These are phyloP conservation scores for Centropus unirufus DNA, from an alignment of 2,113 vertebrate species.

Conservation along the genomic window DNA sequence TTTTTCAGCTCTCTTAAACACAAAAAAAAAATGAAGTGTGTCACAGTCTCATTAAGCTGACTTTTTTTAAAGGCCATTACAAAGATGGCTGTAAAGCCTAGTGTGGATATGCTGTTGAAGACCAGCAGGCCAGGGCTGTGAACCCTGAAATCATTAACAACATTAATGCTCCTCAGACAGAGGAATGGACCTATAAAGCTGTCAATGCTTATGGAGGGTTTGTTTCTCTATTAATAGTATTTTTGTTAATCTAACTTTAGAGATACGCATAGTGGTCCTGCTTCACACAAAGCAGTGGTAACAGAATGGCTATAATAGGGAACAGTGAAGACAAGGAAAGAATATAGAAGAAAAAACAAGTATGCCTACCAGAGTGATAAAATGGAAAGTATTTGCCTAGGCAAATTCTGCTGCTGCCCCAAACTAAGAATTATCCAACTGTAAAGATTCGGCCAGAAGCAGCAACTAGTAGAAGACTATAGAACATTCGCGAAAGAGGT, in stretches of 20 bases:
- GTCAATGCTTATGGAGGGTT: neutral
- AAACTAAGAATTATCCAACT: neutral
- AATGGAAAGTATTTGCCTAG: neutral
- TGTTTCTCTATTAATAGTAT: neutral
- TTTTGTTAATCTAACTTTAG: neutral
- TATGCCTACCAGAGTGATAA: neutral
- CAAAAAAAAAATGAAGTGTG: neutral
- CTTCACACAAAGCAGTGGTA: neutral
- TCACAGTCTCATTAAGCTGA: neutral
- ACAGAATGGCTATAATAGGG: neutral
- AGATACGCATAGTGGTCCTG: neutral
- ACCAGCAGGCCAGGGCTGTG: neutral
- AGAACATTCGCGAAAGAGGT: neutral
- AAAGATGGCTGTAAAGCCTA: neutral
- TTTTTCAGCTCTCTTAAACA: neutral
- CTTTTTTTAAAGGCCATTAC: neutral
- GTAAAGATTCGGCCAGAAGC: neutral
- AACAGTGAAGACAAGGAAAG: neutral
- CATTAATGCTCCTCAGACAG: neutral
- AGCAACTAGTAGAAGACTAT: neutral
- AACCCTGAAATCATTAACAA: constrained; percentile 12
- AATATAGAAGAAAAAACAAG: neutral
- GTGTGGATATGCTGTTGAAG: neutral
- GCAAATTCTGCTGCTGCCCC: neutral
- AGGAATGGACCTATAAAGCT: neutral